Base-by-base conservation (phyloP, 2,113 vertebrate genomes). In the Lepisosteus osseus region DNA sequence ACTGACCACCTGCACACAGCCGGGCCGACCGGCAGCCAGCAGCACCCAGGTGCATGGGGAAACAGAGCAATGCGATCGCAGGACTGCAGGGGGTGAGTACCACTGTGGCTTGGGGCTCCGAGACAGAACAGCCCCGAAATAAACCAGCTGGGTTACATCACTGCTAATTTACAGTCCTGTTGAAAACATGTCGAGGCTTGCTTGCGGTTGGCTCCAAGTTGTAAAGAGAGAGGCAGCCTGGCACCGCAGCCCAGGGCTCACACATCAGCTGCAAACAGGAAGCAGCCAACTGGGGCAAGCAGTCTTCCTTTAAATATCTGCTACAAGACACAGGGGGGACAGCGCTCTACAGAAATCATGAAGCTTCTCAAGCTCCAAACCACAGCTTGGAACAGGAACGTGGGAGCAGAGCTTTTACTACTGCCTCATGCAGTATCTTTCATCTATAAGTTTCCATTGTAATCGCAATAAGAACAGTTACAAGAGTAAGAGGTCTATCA, bases 121-220 rank as follows among this genome's bases (percentile, higher is more conserved):
- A 17, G 57, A 59, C n/a, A 68, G 29, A 3, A 17, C 40, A 45
- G 65, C 42, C 41, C 54, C 12, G 42, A 72, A 73, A 76, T 63
- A 66, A 67, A 14, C 69, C 77, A n/a, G 56, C 40, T 54, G 51
- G 59, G 69, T 78, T 61, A 61, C 66, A 69, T 72, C 73, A 59
- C 66, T 61, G 70, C 57, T 71, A 65, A 77, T 81, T 81, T 76
- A 76, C 54, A 56, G 61, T 69, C 66, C 44, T n/a, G 65, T 15
- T 59, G 75, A 68, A 72, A 78, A 61, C 77, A 78, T 47, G 74
- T 68, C 55, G 42, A 65, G 54, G 69, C 78, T 63, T 76, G 74
- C 61, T 69, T 40, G 42, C 29, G 29, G 59, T 67, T 15, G 68
- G 41, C 14, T 70, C 57, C 15, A 57, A 57, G 47, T 66, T 47